Evolutionary conservation across 2,113 vertebrate genomes (phyloP).

Genomic region (Pipa parva): DNA sequence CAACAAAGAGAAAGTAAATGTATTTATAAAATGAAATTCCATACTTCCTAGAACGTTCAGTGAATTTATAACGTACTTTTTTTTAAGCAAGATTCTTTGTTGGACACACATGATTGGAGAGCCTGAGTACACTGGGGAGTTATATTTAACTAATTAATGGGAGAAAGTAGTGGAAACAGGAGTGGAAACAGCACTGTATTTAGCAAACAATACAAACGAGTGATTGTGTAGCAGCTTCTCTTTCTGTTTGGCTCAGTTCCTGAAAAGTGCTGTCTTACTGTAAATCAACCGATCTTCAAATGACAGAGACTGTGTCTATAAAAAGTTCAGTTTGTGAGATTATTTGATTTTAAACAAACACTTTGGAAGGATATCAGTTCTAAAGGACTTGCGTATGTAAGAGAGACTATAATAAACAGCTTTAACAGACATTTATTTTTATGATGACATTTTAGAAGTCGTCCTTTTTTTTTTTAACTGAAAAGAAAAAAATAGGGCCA

Average conservation of each 20-base stretch:
- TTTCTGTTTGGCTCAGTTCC: not conserved
- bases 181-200: too few relatives aligned
- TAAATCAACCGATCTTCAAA: not conserved
- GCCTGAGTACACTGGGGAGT: too few relatives aligned
- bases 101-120: too few relatives aligned
- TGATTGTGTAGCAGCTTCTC: too few relatives aligned
- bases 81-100: too few relatives aligned
- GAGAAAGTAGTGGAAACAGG: too few relatives aligned
- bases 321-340: not conserved
- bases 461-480: constrained; percentile 21
- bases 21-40: too few relatives aligned
- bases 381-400: constrained; percentile 25
- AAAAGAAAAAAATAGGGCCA: constrained; percentile 10
- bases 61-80: too few relatives aligned
- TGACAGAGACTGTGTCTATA: constrained; percentile 6
- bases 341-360: not conserved
- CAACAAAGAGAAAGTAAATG: too few relatives aligned
- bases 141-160: too few relatives aligned
- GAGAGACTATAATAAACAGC: constrained; percentile 11
- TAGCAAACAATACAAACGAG: too few relatives aligned
- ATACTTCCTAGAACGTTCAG: too few relatives aligned
- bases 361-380: constrained; percentile 4
- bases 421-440: constrained; percentile 7
- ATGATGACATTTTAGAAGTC: constrained; percentile 22
- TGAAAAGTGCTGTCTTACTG: not conserved